phyloP scores from a whole-genome alignment of 1,140 invertebrate species.

The Drosophila azteca region DNA sequence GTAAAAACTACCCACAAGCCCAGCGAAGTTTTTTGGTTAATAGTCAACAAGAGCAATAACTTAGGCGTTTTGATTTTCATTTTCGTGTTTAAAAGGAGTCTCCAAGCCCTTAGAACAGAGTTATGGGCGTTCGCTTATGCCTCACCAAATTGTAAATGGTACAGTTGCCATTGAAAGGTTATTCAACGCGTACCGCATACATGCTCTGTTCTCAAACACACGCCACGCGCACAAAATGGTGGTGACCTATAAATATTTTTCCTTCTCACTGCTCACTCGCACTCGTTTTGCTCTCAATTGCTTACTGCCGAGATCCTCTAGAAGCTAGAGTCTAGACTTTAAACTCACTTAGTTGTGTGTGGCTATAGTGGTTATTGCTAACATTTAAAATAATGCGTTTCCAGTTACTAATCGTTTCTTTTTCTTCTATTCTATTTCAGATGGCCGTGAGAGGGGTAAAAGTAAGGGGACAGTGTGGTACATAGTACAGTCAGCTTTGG shows the following conservation, averaged over 20 bases:
- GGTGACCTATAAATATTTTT: conserved; percentile 52
- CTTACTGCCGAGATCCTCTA: neutral
- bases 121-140: neutral
- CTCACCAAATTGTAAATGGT: conserved; percentile 4
- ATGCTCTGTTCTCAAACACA: neutral
- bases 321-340: too few relatives aligned
- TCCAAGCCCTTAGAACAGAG: neutral
- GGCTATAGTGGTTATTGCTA: conserved; percentile 2
- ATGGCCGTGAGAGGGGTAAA: conserved; percentile 26
- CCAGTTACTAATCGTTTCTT: conserved; percentile 1
- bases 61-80: too few relatives aligned
- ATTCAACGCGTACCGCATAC: conserved; percentile 9
- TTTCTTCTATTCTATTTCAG: conserved; percentile 9
- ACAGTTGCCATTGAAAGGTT: conserved; percentile 34
- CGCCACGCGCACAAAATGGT: conserved; percentile 34
- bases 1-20: too few relatives aligned
- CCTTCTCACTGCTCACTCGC: neutral
- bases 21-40: too few relatives aligned
- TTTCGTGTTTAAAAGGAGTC: too few relatives aligned
- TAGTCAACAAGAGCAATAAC: too few relatives aligned
- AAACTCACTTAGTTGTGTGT: neutral
- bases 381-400: conserved; percentile 31
- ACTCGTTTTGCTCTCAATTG: conserved; percentile 22
- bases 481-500: conserved; percentile 28
- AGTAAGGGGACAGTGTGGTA: neutral